Evolutionary conservation across 2,888 invertebrate genomes (phyloP).

Genomic region (Polyploca ridens): DNA sequence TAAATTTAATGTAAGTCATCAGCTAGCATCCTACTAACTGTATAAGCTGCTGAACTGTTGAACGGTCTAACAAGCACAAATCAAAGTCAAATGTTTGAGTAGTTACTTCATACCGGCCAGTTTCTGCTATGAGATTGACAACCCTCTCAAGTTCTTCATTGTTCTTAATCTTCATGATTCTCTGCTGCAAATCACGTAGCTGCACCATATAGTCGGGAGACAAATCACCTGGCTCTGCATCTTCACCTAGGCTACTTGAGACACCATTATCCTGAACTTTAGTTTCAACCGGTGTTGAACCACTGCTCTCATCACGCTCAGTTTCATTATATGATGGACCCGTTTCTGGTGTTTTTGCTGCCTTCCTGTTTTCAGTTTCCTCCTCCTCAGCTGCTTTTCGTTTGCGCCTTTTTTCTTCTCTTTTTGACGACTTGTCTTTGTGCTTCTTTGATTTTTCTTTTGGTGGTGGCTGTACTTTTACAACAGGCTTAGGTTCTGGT

Average conservation of each 20-base stretch:
- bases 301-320: constrained; percentile 72
- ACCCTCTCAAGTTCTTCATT: constrained; percentile 93
- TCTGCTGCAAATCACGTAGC: constrained; percentile 91
- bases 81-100: constrained; percentile 97
- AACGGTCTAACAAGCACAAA: constrained; percentile 92
- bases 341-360: constrained; percentile 68
- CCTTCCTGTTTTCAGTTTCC: constrained; percentile 76
- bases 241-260: constrained; percentile 81
- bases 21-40: constrained; percentile 81
- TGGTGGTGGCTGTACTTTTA: constrained; percentile 58
- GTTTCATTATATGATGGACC: constrained; percentile 61
- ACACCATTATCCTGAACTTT: constrained; percentile 83
- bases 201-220: constrained; percentile 90
- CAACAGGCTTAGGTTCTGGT: constrained; percentile 55
- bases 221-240: constrained; percentile 79
- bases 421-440: constrained; percentile 82
- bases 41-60: constrained; percentile 91
- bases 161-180: constrained; percentile 94
- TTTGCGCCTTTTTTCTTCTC: constrained; percentile 87
- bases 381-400: constrained; percentile 86
- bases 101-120: constrained; percentile 94
- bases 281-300: constrained; percentile 72
- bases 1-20: constrained; percentile 28
- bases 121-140: constrained; percentile 95
- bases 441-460: constrained; percentile 80